Base-by-base conservation (phyloP, 2,113 vertebrate species). In the Pleuronectes platessa region DNA sequence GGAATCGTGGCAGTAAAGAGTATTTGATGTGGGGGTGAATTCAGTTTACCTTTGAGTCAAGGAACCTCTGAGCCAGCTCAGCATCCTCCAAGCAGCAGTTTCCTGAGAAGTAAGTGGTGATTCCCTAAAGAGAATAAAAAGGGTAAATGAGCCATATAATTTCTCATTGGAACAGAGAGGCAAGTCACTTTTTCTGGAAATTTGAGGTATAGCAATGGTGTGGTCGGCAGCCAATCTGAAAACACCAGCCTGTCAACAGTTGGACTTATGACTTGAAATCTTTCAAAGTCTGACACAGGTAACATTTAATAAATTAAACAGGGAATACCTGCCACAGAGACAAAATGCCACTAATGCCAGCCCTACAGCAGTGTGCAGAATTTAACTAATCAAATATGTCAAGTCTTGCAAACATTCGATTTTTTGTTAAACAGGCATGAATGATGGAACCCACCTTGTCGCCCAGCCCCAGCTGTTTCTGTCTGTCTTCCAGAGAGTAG, bases 71-170 rank as follows among this genome's bases (percentile, higher is more conserved):
- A 58, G 96, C 93, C 75, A 96, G 81, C 89, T 97, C 95, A 55
- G 97, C 96, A 79, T 98, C 97, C 71, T 96, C 94, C 89, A 97
- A 87, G 61, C 89, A 83, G 84, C 97, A 98, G 87, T 97, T 94
- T 45, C 93, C 95, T 73, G 97, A 98, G 92, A 97, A 98, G 80
- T 98, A 98, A 14, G 97, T 95, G 15, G 95, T 96, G 73, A 96
- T 91, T 35, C 97, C 97, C 97, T 98, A 77, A 65, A 3, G 21
- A 81, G 12, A 63, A 8, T 2, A 63, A 63, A 14, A 54, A 26
- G 3, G 37, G 15, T 51, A 47, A 1, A 60, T 55, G 12, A 68
- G 21, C 27, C 37, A 60, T 45, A 3, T 0, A 54, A 61, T 27
- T 20, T 51, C 13, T 68, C 2, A n/a, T 27, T 0, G 3, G 42